Evolutionary conservation across 2,113 vertebrate species (phyloP).

Genomic region (Erythrolamprus reginae): DNA sequence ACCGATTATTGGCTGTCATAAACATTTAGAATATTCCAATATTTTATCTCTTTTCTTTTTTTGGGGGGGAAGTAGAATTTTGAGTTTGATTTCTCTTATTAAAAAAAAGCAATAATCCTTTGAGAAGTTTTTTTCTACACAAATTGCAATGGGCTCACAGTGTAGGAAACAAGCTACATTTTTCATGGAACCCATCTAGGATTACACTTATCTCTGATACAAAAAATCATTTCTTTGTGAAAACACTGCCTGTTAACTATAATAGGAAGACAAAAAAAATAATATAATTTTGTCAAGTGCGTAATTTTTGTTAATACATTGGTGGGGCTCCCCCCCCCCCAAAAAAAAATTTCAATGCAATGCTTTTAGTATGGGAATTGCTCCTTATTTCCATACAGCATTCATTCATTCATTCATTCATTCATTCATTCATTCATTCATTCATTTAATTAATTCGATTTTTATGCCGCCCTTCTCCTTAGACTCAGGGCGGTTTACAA

Average conservation of each 20-base stretch:
- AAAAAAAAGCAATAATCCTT: constrained; percentile 45
- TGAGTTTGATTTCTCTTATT: constrained; percentile 7
- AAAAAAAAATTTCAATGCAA: constrained; percentile 59
- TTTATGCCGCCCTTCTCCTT: no score
- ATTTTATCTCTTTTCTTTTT: constrained; percentile 33
- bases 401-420: no score
- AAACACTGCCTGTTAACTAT: constrained; percentile 48
- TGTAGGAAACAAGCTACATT: constrained; percentile 28
- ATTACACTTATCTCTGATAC: constrained; percentile 46
- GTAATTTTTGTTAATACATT: constrained; percentile 54
- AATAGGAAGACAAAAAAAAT: constrained; percentile 49
- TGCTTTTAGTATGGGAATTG: not conserved
- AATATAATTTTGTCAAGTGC: constrained; percentile 50
- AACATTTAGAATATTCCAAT: constrained; percentile 29
- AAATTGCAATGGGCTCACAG: constrained; percentile 42
- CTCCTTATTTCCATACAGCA: no score
- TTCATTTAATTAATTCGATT: no score
- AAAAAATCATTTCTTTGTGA: constrained; percentile 57
- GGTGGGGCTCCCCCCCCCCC: no score
- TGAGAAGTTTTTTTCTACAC: constrained; percentile 48
- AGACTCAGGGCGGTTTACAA: no score
- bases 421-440: no score
- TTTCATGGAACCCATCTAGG: constrained; percentile 42
- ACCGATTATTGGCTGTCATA: constrained; percentile 28
- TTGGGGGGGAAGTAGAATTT: constrained; percentile 14